Evolutionary conservation across 2,113 vertebrate species (phyloP).

Genomic region (Platycercus adscitus): DNA sequence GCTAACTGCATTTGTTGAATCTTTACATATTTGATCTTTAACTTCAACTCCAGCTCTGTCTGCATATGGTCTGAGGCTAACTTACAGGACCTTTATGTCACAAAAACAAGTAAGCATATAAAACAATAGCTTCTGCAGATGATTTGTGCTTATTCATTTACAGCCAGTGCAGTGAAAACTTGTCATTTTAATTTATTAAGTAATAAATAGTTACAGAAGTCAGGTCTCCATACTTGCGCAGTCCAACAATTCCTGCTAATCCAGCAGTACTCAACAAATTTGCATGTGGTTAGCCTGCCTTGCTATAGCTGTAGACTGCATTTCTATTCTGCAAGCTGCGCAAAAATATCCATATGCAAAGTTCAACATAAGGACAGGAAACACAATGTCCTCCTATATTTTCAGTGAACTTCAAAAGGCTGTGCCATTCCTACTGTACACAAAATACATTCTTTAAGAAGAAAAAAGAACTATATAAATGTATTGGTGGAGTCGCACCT

Average conservation of each 20-base stretch:
- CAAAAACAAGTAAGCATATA: neutral
- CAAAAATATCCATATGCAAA: slow-evolving; percentile 68
- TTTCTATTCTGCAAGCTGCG: slow-evolving; percentile 64
- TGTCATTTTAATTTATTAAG: slow-evolving; percentile 70
- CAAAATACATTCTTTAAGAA: slow-evolving; percentile 22
- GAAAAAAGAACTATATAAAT: slow-evolving; percentile 2
- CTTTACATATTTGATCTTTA: neutral
- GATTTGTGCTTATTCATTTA: slow-evolving; percentile 24
- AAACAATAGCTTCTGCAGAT: slow-evolving; percentile 40
- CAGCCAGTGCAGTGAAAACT: slow-evolving; percentile 47
- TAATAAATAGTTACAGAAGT: slow-evolving; percentile 58
- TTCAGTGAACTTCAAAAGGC: slow-evolving; percentile 70
- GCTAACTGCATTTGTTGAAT: neutral
- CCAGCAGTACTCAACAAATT: slow-evolving; percentile 69
- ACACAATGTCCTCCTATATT: slow-evolving; percentile 57
- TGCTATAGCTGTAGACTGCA: slow-evolving; percentile 60
- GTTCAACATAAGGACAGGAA: slow-evolving; percentile 71
- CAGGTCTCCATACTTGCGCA: slow-evolving; percentile 27
- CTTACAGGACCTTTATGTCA: neutral
- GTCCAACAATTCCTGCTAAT: slow-evolving; percentile 62
- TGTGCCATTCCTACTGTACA: slow-evolving; percentile 27
- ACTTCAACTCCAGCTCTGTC: neutral
- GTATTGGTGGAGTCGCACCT: slow-evolving; percentile 9
- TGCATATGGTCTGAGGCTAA: neutral
- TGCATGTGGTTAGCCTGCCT: slow-evolving; percentile 63